These are phyloP conservation scores for Sebastes melanostomus DNA, from an alignment of 2,797 vertebrate genomes.

Conservation along the genomic window DNA sequence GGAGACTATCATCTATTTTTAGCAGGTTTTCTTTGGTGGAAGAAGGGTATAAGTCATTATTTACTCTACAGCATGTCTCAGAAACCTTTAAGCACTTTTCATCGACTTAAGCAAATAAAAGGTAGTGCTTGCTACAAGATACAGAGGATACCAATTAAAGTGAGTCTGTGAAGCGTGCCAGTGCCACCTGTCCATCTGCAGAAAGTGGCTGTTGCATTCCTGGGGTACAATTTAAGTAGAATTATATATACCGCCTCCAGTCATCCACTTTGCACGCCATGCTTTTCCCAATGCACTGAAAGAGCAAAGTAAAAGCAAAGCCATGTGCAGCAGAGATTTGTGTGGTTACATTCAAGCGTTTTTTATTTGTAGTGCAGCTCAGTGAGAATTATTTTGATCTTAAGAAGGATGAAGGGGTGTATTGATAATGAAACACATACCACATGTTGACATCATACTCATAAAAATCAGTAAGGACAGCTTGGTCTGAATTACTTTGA, in stretches of 20 bases:
- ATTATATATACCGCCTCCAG: not conserved
- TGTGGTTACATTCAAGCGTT: not conserved
- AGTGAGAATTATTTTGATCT: not conserved
- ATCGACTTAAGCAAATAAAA: slow-evolving; percentile 28
- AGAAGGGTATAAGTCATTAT: not conserved
- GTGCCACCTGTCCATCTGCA: slow-evolving; percentile 39
- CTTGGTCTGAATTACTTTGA: not conserved
- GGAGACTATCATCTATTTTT: not conserved
- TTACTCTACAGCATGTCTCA: slow-evolving; percentile 3
- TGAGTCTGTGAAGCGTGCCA: slow-evolving; percentile 35
- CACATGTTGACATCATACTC: not conserved
- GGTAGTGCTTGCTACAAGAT: not conserved
- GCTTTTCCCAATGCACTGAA: not conserved
- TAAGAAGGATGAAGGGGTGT: not conserved
- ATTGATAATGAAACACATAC: not conserved
- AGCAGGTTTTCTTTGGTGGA: not conserved
- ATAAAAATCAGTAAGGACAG: not conserved
- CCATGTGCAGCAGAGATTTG: not conserved
- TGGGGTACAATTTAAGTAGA: slow-evolving; percentile 18
- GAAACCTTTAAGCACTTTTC: slow-evolving; percentile 24
- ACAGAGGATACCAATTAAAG: slow-evolving; percentile 46
- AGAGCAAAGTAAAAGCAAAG: not conserved
- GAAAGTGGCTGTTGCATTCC: not conserved
- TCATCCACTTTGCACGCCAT: not conserved
- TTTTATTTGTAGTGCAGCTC: not conserved